Percentiles rank a stretch among this genome's conserved stretches.
These are phyloP conservation scores for Glossosoma conforme DNA, from an alignment of 1,140 invertebrate genomes.

Conservation along the genomic window DNA sequence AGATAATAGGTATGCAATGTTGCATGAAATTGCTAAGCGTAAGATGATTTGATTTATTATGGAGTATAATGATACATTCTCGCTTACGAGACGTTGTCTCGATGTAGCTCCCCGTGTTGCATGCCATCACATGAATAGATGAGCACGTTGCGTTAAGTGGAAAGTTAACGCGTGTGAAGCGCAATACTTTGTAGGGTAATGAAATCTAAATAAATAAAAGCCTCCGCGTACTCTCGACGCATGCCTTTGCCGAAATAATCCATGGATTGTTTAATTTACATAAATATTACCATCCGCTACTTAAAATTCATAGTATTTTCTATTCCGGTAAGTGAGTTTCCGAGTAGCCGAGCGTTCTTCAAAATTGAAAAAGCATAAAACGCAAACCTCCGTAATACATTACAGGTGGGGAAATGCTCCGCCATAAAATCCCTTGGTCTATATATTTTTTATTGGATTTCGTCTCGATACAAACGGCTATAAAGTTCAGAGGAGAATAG, in stretches of 20 bases:
- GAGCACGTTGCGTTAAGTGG: no score
- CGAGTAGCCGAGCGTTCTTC: neutral
- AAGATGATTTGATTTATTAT: no score
- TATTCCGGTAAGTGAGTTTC: neutral
- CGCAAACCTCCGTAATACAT: conserved; percentile 8
- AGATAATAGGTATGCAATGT: no score
- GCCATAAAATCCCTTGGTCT: neutral
- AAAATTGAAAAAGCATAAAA: conserved; percentile 17
- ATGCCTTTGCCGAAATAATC: neutral
- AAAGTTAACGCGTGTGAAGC: no score
- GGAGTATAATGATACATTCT: no score
- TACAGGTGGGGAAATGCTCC: neutral
- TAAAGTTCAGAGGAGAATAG: neutral
- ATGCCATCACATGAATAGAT: no score
- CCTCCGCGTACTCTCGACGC: neutral
- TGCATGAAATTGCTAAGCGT: no score
- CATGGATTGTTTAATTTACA: conserved; percentile 3
- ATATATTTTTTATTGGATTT: conserved; percentile 5
- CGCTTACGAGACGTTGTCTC: no score
- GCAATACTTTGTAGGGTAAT: neutral
- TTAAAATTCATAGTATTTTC: conserved; percentile 8
- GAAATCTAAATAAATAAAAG: neutral
- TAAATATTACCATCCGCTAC: conserved; percentile 2
- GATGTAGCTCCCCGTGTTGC: no score
- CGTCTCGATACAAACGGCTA: neutral